Evolutionary conservation across 2,113 vertebrate species (phyloP).

Genomic region (Acrocephalus arundinaceus): DNA sequence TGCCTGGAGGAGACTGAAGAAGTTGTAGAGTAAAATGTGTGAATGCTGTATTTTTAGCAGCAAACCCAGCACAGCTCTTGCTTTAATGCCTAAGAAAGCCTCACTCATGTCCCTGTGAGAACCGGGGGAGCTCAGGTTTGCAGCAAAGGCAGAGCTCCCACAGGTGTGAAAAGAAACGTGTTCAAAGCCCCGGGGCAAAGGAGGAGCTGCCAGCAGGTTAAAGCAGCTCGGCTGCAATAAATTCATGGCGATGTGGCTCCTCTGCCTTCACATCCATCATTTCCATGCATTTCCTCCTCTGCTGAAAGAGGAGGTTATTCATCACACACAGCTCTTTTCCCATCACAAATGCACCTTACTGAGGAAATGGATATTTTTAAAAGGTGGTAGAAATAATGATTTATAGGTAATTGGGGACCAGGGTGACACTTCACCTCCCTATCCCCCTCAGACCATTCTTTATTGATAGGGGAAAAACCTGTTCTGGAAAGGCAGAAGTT

Average conservation of each 20-base stretch:
- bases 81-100: neutral
- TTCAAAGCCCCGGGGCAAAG: neutral
- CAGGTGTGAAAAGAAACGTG: neutral
- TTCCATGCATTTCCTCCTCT: neutral
- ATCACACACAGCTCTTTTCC: neutral
- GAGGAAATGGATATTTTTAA: neutral
- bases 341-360: neutral
- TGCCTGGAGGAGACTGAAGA: neutral
- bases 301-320: neutral
- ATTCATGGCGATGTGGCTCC: neutral
- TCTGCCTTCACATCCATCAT: neutral
- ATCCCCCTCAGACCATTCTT: neutral
- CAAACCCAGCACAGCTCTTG: neutral
- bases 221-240: neutral
- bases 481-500: neutral
- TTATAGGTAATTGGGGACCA: neutral
- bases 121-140: neutral
- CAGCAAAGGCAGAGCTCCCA: neutral
- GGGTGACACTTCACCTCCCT: neutral
- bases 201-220: neutral
- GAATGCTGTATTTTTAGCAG: neutral
- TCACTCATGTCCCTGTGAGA: neutral
- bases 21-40: neutral
- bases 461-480: neutral
- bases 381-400: conserved; percentile 9